Evolutionary conservation across 2,888 invertebrate species (phyloP), one percentile per base, ranked within the genome.

Genomic region (Apantesis nais): DNA sequence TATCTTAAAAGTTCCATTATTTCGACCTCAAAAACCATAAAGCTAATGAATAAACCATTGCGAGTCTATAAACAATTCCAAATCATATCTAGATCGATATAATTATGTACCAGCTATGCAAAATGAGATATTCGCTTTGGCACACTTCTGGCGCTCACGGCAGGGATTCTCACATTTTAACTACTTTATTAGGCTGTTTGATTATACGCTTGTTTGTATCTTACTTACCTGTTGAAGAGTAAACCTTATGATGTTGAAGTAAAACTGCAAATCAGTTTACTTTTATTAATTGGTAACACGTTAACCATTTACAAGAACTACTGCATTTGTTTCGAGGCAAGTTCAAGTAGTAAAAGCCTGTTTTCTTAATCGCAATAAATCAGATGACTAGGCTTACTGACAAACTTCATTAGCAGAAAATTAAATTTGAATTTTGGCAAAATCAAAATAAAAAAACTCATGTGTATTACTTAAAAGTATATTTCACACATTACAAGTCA

Each of bases 161-260:
- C 91, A 88, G 93, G 93, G 89, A 84, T 87, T 87, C 92, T 90
- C 92, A 92, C 92, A 91, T 88, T 87, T 89, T 80, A 82, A 84
- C 88, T 90, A 86, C 80, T 84, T 85, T 85, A 85, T 81, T 83
- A 74, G 71, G 66, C 7, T 73, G 66, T 64, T 34, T 48, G 31
- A 67, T 66, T 74, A 63, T 74, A 70, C 66, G 61, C 70, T 74
- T 63, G 67, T 79, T 73, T 72, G 65, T 61, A 39, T 52, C 62
- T 29, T 25, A 72, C 62, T 68, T 72, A 66, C 74, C 41, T 1
- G 62, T 65, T 66, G 25, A 22, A 80, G 66, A 60, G 14, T 74
- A 70, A 74, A 76, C 82, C 72, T 70, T 81, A 80, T 74, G 25
- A 16, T 60, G 39, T 71, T 37, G 67, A 60, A 19, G 66, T 73